A percentile compares a stretch with the other conserved stretches of the same genome.
These are phyloP conservation scores for Latrodectus hesperus DNA, from an alignment of 2,888 invertebrate species.

Conservation along the genomic window DNA sequence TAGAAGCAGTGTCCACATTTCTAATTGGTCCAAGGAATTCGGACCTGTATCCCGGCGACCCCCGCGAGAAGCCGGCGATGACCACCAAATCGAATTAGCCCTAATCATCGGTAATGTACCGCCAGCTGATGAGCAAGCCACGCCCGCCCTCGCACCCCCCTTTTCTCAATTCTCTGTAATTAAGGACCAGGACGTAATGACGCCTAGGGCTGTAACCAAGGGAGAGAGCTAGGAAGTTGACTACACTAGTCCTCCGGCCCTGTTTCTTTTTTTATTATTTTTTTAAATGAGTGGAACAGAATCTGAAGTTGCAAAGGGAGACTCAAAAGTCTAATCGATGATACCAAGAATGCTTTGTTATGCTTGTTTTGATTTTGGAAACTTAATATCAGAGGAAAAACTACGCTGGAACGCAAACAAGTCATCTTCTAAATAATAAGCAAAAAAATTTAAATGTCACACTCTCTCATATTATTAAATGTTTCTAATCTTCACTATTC, in stretches of 20 bases:
- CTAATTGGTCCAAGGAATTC: slow-evolving; percentile 4
- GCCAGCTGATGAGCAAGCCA: slow-evolving; percentile 19
- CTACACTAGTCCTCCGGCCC: background rate
- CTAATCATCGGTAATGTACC: slow-evolving; percentile 32
- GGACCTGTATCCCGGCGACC: slow-evolving; percentile 21
- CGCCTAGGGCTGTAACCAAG: background rate
- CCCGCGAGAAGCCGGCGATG: slow-evolving; percentile 1
- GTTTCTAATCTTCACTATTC: too few species aligned
- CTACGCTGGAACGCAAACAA: too few species aligned
- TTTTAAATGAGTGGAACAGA: too few species aligned
- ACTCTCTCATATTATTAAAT: too few species aligned
- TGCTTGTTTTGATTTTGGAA: too few species aligned
- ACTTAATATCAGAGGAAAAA: too few species aligned
- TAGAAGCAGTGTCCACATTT: background rate
- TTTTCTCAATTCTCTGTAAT: background rate
- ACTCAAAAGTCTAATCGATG: too few species aligned
- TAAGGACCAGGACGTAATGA: slow-evolving; percentile 6
- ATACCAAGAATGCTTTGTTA: too few species aligned
- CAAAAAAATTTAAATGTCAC: too few species aligned
- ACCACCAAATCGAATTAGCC: slow-evolving; percentile 31
- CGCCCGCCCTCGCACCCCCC: background rate
- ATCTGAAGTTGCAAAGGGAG: too few species aligned
- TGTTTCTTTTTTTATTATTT: too few species aligned
- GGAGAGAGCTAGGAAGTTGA: background rate
- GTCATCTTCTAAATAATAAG: too few species aligned